Conservation (phyloP, 2,797 vertebrate species). For the Spinus pinus region DNA sequence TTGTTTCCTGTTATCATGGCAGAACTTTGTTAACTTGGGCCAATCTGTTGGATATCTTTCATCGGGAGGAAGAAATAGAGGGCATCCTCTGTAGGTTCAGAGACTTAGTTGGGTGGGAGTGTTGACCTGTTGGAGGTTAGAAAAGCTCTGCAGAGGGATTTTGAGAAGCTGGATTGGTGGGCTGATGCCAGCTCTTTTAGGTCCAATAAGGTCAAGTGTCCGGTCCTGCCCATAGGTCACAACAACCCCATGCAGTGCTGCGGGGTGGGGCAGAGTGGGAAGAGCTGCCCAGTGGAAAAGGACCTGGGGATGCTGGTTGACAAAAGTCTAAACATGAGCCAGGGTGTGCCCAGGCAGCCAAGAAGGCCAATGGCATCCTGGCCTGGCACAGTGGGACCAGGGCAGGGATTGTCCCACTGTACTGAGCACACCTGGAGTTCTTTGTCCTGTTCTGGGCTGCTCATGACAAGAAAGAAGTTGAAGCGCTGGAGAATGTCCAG, state of each 20-base stretch:
- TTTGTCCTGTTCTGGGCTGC: neutral
- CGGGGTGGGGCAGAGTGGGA: rapidly evolving
- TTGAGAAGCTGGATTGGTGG: rapidly evolving
- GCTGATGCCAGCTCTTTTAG: rapidly evolving
- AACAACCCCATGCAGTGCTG: rapidly evolving
- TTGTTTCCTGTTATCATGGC: neutral
- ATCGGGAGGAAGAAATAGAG: rapidly evolving
- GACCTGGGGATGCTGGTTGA: rapidly evolving
- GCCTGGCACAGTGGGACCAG: neutral
- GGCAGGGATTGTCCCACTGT: neutral
- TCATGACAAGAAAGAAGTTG: neutral
- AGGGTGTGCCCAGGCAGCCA: rapidly evolving
- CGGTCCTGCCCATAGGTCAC: rapidly evolving
- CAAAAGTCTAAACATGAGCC: rapidly evolving
- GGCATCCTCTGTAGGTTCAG: neutral
- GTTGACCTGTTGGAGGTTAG: neutral
- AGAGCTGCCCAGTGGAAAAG: rapidly evolving
- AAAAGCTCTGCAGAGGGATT: neutral
- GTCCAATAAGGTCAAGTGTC: rapidly evolving
- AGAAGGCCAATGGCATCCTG: neutral
- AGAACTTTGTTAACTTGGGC: rapidly evolving
- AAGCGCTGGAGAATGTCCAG: neutral
- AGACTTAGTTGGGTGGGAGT: rapidly evolving
- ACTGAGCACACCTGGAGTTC: rapidly evolving
- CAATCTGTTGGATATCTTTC: neutral